These are phyloP conservation scores for Drosophila yooni DNA, from an alignment of 2,888 invertebrate species.

Conservation along the genomic window DNA sequence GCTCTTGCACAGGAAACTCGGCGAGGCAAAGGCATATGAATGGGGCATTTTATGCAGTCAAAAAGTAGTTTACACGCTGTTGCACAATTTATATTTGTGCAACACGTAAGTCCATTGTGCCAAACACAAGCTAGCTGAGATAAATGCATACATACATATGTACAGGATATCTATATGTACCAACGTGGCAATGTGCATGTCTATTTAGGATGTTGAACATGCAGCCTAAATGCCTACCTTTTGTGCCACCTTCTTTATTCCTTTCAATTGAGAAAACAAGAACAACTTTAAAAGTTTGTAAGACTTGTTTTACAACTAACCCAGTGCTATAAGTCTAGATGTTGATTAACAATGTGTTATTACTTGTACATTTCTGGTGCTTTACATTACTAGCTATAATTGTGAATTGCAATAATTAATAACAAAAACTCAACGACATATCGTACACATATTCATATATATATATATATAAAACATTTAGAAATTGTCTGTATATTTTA, in stretches of 20 bases:
- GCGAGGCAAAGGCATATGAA: constrained; percentile 59
- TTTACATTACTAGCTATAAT: background rate
- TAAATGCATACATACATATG: constrained; percentile 29
- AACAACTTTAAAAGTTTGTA: background rate
- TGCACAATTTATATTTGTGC: constrained; percentile 82
- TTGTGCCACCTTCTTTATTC: constrained; percentile 12
- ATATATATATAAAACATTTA: background rate
- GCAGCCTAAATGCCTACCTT: constrained; percentile 14
- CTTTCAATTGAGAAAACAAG: background rate
- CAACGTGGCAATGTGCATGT: constrained; percentile 2
- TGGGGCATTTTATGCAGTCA: constrained; percentile 75
- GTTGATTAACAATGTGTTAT: background rate
- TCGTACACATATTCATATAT: accelerated
- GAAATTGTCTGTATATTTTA: background rate
- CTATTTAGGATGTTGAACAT: constrained; percentile 18
- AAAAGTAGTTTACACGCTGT: constrained; percentile 83
- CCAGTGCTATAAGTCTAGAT: background rate
- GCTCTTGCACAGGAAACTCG: constrained; percentile 35
- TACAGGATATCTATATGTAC: background rate
- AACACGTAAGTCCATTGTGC: constrained; percentile 76
- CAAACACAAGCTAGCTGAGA: constrained; percentile 47
- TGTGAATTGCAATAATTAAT: background rate
- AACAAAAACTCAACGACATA: background rate
- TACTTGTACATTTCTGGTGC: background rate
- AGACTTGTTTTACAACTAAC: constrained; percentile 6